These are phyloP conservation scores for Ibidorhyncha struthersii DNA, from an alignment of 2,113 vertebrate species.

Conservation along the genomic window DNA sequence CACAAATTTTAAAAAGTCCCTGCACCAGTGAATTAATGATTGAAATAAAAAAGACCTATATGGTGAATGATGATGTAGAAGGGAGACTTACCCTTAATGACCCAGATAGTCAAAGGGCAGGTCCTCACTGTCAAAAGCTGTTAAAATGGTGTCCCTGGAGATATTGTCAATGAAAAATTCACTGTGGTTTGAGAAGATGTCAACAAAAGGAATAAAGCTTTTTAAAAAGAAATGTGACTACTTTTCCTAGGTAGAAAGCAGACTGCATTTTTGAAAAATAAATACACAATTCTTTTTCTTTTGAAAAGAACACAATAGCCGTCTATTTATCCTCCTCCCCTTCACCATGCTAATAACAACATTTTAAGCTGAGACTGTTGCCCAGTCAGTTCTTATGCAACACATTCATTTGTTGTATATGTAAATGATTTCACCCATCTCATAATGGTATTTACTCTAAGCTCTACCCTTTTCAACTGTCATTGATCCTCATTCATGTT, in stretches of 20 bases:
- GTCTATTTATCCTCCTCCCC: neutral
- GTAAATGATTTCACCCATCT: neutral
- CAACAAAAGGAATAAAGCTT: neutral
- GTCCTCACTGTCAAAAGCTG: neutral
- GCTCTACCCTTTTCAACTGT: neutral
- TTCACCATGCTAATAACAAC: neutral
- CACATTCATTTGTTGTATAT: neutral
- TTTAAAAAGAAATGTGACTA: neutral
- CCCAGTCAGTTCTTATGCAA: neutral
- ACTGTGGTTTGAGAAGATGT: neutral
- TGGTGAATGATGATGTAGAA: neutral
- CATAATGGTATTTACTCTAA: neutral
- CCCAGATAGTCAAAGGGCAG: neutral
- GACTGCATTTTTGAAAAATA: neutral
- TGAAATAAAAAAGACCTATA: neutral
- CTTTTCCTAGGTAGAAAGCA: neutral
- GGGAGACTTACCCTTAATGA: neutral
- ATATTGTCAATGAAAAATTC: neutral
- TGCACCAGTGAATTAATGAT: neutral
- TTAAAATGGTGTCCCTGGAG: slow-evolving; percentile 9
- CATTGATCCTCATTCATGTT: neutral
- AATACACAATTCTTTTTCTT: neutral
- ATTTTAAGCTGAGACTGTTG: neutral
- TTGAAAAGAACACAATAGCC: neutral
- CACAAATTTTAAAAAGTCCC: neutral